phyloP scores from a whole-genome alignment of 1,140 invertebrate species.

The Trichonephila clavipes region DNA sequence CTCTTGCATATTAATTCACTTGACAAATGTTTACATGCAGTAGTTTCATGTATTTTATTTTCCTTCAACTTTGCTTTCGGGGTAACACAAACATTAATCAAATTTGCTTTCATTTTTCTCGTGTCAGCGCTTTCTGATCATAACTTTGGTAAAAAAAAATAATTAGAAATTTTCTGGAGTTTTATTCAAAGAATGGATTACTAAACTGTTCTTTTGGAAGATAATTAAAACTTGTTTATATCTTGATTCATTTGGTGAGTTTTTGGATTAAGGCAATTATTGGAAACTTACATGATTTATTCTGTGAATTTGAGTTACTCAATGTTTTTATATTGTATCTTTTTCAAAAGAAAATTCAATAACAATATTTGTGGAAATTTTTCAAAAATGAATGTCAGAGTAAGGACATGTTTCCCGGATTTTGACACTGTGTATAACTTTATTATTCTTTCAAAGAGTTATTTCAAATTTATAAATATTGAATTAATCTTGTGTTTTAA shows the following conservation, averaged over 20 bases:
- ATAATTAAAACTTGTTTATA: background rate
- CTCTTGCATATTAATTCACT: conserved; percentile 21
- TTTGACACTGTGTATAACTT: background rate
- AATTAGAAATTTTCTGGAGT: background rate
- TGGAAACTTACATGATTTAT: background rate
- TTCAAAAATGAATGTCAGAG: background rate
- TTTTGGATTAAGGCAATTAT: background rate
- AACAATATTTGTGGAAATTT: background rate
- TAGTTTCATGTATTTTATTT: background rate
- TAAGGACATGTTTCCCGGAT: background rate
- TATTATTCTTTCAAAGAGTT: background rate
- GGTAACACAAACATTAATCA: background rate
- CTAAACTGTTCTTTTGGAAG: background rate
- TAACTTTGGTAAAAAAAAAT: background rate
- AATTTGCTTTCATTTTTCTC: background rate
- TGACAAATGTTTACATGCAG: conserved; percentile 12
- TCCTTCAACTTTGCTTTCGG: background rate
- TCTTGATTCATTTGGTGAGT: background rate
- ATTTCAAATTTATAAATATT: too few species aligned
- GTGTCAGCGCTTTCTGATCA: background rate
- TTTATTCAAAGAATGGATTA: background rate
- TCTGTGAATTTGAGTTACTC: background rate
- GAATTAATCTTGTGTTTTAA: too few species aligned
- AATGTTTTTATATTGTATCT: background rate
- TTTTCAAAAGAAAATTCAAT: background rate